phyloP scores from a whole-genome alignment of 1,140 invertebrate species.

The Drosophila parabipectinata region DNA sequence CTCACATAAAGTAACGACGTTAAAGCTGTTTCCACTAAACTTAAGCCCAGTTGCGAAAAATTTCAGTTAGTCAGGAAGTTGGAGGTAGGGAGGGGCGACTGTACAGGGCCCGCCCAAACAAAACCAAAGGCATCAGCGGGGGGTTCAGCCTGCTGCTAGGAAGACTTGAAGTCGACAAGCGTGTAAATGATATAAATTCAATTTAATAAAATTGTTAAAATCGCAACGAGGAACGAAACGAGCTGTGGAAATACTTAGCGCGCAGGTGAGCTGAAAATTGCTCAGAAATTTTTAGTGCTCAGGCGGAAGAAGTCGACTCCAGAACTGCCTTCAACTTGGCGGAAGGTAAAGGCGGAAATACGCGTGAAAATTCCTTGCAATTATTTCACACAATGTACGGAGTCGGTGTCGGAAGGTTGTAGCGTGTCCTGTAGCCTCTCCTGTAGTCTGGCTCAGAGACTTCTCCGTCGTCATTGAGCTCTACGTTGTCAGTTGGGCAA shows the following conservation, averaged over 20 bases:
- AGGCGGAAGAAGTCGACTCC: constrained; percentile 37
- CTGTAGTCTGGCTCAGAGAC: constrained; percentile 19
- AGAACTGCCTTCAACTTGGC: constrained; percentile 20
- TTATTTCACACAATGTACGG: constrained; percentile 78
- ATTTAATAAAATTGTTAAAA: constrained; percentile 84
- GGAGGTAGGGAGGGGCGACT: neutral
- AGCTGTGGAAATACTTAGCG: constrained; percentile 78
- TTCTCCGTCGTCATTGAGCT: constrained; percentile 38
- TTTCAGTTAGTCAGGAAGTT: neutral
- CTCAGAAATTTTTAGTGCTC: constrained; percentile 65
- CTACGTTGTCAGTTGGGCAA: constrained; percentile 28
- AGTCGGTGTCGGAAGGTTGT: constrained; percentile 10
- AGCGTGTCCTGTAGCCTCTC: constrained; percentile 32
- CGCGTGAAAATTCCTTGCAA: constrained; percentile 80
- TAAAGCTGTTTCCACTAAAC: neutral
- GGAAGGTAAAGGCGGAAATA: constrained; percentile 62
- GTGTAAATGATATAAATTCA: constrained; percentile 84
- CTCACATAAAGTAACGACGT: neutral
- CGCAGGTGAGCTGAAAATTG: constrained; percentile 83
- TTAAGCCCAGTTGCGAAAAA: neutral
- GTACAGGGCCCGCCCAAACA: constrained; percentile 63
- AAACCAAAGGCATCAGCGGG: constrained; percentile 18
- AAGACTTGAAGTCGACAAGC: constrained; percentile 81
- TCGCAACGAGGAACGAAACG: constrained; percentile 68
- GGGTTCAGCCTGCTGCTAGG: constrained; percentile 2